These are phyloP conservation scores for Enteromius mattozi DNA, from an alignment of 2,797 vertebrate species.

Conservation along the genomic window DNA sequence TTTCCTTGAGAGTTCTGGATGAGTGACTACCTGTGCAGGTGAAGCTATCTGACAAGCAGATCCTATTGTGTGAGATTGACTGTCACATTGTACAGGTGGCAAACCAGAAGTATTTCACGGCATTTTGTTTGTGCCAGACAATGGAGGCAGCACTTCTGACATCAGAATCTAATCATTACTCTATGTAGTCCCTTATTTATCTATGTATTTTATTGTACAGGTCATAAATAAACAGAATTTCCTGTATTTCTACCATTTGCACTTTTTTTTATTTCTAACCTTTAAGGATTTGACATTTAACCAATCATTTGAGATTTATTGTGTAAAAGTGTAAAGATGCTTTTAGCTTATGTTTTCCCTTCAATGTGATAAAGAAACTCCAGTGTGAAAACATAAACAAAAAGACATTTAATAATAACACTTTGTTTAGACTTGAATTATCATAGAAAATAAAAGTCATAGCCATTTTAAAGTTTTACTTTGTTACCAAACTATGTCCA, in stretches of 20 bases:
- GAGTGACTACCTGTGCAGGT: slow-evolving; percentile 57
- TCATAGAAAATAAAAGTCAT: not conserved
- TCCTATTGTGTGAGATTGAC: slow-evolving; percentile 1
- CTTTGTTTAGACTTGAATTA: not conserved
- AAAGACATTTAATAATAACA: not conserved
- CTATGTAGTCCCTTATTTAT: not conserved
- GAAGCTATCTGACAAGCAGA: slow-evolving; percentile 10
- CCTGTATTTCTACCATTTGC: not conserved
- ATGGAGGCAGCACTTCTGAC: not conserved
- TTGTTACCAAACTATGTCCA: not conserved
- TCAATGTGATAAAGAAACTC: not conserved
- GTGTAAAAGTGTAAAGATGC: not conserved
- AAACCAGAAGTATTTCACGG: not conserved
- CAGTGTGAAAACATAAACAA: not conserved
- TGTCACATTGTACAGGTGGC: not conserved
- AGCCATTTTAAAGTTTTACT: not conserved
- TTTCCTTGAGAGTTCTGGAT: slow-evolving; percentile 43
- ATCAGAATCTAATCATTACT: not conserved
- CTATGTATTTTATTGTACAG: not conserved
- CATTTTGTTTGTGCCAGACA: not conserved
- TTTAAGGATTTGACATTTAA: not conserved
- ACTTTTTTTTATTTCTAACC: not conserved
- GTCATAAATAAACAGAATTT: not conserved
- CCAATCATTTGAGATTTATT: not conserved
- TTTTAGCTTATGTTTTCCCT: not conserved